Percentiles rank a stretch among this genome's conserved stretches.
These are phyloP conservation scores for Meloidogyne floridensis DNA, from an alignment of 1,140 invertebrate genomes.

Conservation along the genomic window DNA sequence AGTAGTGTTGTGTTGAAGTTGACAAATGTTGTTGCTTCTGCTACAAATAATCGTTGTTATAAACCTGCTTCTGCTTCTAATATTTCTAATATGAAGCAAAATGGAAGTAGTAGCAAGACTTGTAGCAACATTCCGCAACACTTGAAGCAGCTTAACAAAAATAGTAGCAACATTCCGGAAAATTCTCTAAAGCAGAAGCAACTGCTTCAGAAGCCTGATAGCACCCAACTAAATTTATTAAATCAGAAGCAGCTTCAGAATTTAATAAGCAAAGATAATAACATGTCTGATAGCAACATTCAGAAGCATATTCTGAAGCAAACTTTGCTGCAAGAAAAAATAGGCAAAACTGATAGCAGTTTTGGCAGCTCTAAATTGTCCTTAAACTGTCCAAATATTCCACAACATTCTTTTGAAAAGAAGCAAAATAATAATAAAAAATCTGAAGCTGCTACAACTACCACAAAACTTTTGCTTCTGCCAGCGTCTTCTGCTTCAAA, in stretches of 20 bases:
- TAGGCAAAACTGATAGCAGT: not conserved
- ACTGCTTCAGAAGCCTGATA: too few relatives aligned
- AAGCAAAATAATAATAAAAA: not conserved
- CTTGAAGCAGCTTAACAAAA: not conserved
- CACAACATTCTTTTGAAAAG: not conserved
- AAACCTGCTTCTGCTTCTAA: not conserved
- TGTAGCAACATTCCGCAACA: not conserved
- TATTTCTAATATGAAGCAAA: not conserved
- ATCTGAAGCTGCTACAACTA: not conserved
- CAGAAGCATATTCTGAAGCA: not conserved
- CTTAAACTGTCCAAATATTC: not conserved
- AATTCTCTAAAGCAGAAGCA: not conserved
- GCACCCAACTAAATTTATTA: too few relatives aligned
- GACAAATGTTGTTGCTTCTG: not conserved
- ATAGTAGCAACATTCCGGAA: not conserved
- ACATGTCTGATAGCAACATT: not conserved
- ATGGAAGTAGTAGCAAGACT: not conserved
- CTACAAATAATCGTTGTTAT: not conserved
- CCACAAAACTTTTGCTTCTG: not conserved
- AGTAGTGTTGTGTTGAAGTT: not conserved
- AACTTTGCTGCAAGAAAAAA: not conserved
- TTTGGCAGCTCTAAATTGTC: not conserved
- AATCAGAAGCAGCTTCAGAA: not conserved
- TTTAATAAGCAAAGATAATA: not conserved
- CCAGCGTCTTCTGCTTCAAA: not conserved